phyloP scores from a whole-genome alignment of 2,888 invertebrate genomes.

The Drosophila birchii region DNA sequence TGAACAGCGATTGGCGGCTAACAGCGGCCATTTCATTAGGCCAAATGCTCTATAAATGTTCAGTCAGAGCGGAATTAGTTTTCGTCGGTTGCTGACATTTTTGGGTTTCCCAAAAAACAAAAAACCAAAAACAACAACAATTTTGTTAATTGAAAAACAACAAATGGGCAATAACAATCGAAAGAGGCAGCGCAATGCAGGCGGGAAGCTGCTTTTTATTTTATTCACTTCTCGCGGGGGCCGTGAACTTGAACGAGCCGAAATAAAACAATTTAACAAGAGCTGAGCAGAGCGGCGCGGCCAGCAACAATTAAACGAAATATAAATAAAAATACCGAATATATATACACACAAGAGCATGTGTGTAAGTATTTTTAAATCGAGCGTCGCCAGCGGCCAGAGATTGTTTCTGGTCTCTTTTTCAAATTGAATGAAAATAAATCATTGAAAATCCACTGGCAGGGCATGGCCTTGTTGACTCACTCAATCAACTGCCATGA shows the following conservation, averaged over 20 bases:
- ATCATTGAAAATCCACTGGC: constrained; percentile 57
- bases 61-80: constrained; percentile 40
- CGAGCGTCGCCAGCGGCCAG: constrained; percentile 41
- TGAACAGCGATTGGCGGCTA: constrained; percentile 15
- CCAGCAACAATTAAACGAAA: constrained; percentile 70
- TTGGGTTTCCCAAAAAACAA: constrained; percentile 26
- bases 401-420: constrained; percentile 54
- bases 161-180: constrained; percentile 32
- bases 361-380: constrained; percentile 64
- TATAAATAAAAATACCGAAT: constrained; percentile 51
- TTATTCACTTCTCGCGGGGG: constrained; percentile 52
- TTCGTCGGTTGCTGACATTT: constrained; percentile 44
- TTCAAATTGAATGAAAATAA: constrained; percentile 61
- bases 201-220: constrained; percentile 55
- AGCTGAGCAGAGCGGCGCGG: constrained; percentile 51
- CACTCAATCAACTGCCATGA: constrained; percentile 28
- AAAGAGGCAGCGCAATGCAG: constrained; percentile 23
- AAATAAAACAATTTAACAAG: constrained; percentile 71
- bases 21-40: constrained; percentile 44
- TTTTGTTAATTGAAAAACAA: constrained; percentile 64
- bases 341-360: constrained; percentile 29
- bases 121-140: constrained; percentile 50
- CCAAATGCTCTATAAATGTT: constrained; percentile 26
- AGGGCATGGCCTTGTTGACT: constrained; percentile 33
- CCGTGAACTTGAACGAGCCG: constrained; percentile 72